Base-by-base conservation (phyloP, 2,888 invertebrate genomes). In the Dorcus hopei region DNA sequence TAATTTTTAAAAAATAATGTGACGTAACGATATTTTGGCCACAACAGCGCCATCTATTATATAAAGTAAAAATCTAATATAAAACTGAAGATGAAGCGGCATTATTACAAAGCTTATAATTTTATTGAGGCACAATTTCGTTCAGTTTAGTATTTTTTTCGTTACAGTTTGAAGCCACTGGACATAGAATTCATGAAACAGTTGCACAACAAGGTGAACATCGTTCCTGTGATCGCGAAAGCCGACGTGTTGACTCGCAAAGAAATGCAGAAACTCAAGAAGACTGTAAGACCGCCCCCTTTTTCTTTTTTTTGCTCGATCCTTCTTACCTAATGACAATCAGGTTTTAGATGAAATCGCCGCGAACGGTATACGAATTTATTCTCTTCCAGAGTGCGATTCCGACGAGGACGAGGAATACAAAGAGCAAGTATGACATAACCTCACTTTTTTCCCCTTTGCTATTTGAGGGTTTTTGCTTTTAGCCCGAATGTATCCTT, bases 161-260 rank as follows among this genome's bases (percentile, higher is more conserved):
- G 14, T 74, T 79, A 23, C 72, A 95, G 95, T 11, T 80, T 97
- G 68, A 96, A 96, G 75, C 97, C 96, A 0, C 79, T 96, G 61
- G 97, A 97, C 77, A 88, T 97, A 56, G 93, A 95, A 79, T 95
- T 96, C 73, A 96, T 97, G 96, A 95, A 95, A 75, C 93, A 95
- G 77, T 81, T 97, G 16, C 96, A 97, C 78, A 92, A 94, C 72
- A 97, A 97, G 83, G 88, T 95, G 19, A 97, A 97, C 78, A 95
- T 97, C 72, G 95, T 97, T 69, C 97, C 97, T 55, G 94, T 97
- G n/a, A 95, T 97, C 72, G 96, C 96, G 64, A 97, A 97, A 81
- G 93, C 96, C 6, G 97, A 97, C 80, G 94, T 94, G 65, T 85
- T 97, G 54, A 97, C 95, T 7, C 93, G 94, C 80, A 92, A 92